A percentile compares a stretch with the other conserved stretches of the same genome.
Evolutionary conservation across 2,113 vertebrate species (phyloP).

Genomic region (Myocastor coypus): DNA sequence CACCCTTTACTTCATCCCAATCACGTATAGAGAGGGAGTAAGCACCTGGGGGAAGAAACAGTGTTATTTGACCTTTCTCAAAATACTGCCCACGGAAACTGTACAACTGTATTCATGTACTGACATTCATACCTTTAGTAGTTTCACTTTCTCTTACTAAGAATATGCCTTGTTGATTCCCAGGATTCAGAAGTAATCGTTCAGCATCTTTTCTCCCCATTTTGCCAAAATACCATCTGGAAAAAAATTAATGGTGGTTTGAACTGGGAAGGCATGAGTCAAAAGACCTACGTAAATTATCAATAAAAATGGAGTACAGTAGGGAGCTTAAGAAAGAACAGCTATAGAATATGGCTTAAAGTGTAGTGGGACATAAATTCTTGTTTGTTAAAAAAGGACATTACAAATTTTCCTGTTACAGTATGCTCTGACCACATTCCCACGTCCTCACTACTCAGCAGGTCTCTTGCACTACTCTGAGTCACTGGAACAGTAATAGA

Average conservation of each 20-base stretch:
- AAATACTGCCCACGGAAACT: background rate
- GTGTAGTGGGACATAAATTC: background rate
- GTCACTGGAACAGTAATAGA: background rate
- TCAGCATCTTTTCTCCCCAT: conserved; percentile 99
- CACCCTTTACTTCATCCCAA: conserved; percentile 97
- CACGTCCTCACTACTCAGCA: background rate
- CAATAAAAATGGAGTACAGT: background rate
- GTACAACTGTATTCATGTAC: background rate
- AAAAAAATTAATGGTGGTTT: conserved; percentile 67
- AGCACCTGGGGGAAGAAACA: conserved; percentile 89
- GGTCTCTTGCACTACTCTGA: background rate
- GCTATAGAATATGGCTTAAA: background rate
- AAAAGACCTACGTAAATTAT: conserved; percentile 51
- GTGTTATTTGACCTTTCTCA: background rate
- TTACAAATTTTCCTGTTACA: background rate
- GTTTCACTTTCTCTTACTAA: conserved; percentile 99
- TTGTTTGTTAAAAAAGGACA: conserved; percentile 8
- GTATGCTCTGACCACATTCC: conserved; percentile 12
- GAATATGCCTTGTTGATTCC: conserved; percentile 96
- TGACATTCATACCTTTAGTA: conserved; percentile 93
- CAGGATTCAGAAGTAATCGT: conserved; percentile 95
- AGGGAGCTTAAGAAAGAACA: background rate
- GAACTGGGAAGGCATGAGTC: background rate
- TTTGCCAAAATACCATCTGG: conserved; percentile 99
- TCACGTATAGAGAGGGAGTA: conserved; percentile 98